Evolutionary conservation across 1,140 invertebrate species (phyloP), one percentile per base, ranked within the genome.

Genomic region (Hydropsyche tenuis): DNA sequence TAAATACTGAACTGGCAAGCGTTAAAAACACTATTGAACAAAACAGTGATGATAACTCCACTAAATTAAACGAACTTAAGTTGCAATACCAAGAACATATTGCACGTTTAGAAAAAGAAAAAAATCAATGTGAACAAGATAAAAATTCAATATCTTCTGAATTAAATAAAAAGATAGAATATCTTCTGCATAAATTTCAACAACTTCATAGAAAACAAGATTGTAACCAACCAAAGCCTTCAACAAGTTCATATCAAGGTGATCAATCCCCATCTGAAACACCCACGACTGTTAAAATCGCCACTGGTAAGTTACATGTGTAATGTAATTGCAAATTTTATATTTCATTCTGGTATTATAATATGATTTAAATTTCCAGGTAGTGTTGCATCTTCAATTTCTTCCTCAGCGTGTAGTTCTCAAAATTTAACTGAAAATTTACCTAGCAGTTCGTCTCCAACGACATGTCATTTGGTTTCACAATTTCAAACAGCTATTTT

Each of bases 231-330:
- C 87, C 89, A 0, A 91, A 92, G 80, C 90, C 88, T 1, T 86
- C 86, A 74, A 88, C 90, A 75, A 88, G 87, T 81, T 84, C 87
- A 42, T 85, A 88, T 68, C 85, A 89, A 56, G 85, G 87, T 69
- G 90, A 93, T 75, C 89, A 93, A 80, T 86, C 88, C 18, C 87
- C 87, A 0, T 89, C 87, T 0, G 94, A 96, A 78, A 91, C 93
- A 51, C 92, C 94, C 5, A 93, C 93, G 0, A 95, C 96, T 11
- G 97, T 97, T 25, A 95, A 95, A 81, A 95, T 96, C 0, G 95
- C 97, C 91, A 91, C 94, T 12, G 93, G 93, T 77, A 86, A 88
- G 78, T n/a, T n/a, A n/a, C n/a, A 45, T 9, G 14, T 45, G 42
- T 45, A 45, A 9, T 45, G 14, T 45, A 9, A 14, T 9, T 9